These are phyloP conservation scores for Antechinus flavipes DNA, from an alignment of 2,113 vertebrate genomes.

Conservation along the genomic window DNA sequence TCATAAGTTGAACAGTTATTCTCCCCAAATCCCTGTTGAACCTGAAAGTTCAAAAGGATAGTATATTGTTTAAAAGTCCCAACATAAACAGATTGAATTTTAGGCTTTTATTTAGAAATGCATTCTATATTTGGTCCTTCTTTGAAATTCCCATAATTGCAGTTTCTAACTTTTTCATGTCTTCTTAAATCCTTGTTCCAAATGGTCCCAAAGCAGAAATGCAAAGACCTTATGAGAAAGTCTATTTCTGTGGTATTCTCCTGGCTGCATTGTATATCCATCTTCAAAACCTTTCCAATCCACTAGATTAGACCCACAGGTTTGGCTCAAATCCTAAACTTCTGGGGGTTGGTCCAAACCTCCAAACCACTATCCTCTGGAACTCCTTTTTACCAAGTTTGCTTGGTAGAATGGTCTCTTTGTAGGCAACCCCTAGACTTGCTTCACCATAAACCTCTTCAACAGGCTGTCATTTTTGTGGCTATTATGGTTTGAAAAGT, in stretches of 20 bases:
- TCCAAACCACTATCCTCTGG: background rate
- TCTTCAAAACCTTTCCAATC: background rate
- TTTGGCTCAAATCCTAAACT: background rate
- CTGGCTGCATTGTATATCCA: background rate
- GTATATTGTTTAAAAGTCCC: background rate
- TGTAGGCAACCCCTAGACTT: background rate
- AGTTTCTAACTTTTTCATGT: background rate
- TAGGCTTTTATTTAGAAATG: background rate
- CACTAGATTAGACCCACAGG: background rate
- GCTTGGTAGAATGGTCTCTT: background rate
- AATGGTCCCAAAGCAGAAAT: background rate
- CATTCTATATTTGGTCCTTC: background rate
- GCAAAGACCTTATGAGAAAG: background rate
- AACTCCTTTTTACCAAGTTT: background rate
- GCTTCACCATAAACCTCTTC: background rate
- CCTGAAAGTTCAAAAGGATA: background rate
- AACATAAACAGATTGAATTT: background rate
- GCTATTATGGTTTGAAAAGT: background rate
- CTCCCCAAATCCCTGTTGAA: background rate
- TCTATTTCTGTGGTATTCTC: background rate
- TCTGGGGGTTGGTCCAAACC: background rate
- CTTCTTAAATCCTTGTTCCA: background rate
- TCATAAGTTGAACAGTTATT: background rate
- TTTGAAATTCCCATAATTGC: background rate
- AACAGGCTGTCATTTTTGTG: constrained; percentile 5